Conservation (phyloP, 1,140 invertebrate genomes). For the Sycophila sp. region DNA sequence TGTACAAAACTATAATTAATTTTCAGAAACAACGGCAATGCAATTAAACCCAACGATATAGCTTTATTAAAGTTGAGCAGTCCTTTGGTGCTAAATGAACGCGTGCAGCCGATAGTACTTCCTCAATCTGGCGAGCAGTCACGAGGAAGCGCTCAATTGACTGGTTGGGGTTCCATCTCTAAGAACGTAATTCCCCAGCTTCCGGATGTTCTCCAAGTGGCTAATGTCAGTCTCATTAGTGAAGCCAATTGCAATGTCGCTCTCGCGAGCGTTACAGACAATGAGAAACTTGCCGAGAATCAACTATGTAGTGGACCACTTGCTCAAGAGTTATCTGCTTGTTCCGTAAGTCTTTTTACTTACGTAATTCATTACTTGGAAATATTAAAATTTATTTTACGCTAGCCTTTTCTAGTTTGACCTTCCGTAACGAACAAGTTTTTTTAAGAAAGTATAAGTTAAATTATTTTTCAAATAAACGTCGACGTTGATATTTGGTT, state of each 20-base stretch:
- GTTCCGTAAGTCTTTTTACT: constrained; percentile 65
- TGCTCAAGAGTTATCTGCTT: constrained; percentile 68
- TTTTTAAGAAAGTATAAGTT: not conserved
- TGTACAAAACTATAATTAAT: constrained; percentile 24
- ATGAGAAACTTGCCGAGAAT: constrained; percentile 49
- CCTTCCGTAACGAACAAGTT: too few species aligned
- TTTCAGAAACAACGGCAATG: not conserved
- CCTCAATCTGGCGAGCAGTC: constrained; percentile 46
- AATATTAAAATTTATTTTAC: too few species aligned
- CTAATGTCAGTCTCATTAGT: constrained; percentile 45
- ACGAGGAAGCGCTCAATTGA: constrained; percentile 57
- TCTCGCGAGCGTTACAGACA: constrained; percentile 33
- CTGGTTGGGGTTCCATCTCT: constrained; percentile 66
- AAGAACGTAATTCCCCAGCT: constrained; percentile 15
- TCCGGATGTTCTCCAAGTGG: constrained; percentile 49
- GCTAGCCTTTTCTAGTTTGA: too few species aligned
- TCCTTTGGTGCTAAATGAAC: constrained; percentile 66
- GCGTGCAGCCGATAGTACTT: constrained; percentile 66
- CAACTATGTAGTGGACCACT: constrained; percentile 73
- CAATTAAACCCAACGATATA: constrained; percentile 68
- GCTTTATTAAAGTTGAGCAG: constrained; percentile 70
- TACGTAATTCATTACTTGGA: too few species aligned
- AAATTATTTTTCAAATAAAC: not conserved
- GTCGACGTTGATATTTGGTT: too few species aligned
- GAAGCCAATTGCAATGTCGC: constrained; percentile 41